phyloP scores from a whole-genome alignment of 2,888 invertebrate genomes.

The Linyphia triangularis region DNA sequence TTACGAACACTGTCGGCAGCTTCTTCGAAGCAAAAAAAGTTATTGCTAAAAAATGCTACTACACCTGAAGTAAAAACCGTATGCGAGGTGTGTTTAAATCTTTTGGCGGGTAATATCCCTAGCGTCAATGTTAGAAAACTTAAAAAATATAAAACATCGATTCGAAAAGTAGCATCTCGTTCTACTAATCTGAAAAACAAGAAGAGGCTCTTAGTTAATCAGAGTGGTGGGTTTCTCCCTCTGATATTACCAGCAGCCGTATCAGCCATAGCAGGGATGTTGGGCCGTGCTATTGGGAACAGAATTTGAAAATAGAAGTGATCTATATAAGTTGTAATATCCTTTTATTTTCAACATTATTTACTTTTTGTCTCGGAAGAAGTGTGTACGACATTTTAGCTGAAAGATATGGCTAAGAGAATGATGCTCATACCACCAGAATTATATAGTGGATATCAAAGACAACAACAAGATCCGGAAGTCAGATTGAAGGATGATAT shows the following conservation, averaged over 20 bases:
- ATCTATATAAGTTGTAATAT: too few relatives aligned
- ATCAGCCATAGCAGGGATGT: not conserved
- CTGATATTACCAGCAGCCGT: slow-evolving; percentile 49
- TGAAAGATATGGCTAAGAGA: not conserved
- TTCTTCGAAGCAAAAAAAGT: too few relatives aligned
- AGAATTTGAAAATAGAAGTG: not conserved
- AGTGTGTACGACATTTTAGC: too few relatives aligned
- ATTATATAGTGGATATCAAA: not conserved
- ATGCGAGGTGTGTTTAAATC: too few relatives aligned
- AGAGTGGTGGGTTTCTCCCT: too few relatives aligned
- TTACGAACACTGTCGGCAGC: too few relatives aligned
- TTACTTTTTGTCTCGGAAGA: too few relatives aligned
- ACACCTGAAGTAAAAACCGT: too few relatives aligned
- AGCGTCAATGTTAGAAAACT: slow-evolving; percentile 20
- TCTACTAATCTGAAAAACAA: not conserved
- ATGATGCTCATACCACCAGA: slow-evolving; percentile 39
- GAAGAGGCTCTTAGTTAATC: slow-evolving; percentile 27
- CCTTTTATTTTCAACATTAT: too few relatives aligned
- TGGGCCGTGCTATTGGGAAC: slow-evolving; percentile 19
- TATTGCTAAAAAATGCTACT: too few relatives aligned
- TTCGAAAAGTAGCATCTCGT: slow-evolving; percentile 16
- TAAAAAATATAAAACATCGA: not conserved
- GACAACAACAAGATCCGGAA: slow-evolving; percentile 45
- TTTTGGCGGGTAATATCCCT: too few relatives aligned
- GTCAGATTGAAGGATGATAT: slow-evolving; percentile 30